Evolutionary conservation across 1,140 invertebrate genomes (phyloP).

Genomic region (Musca vetustissima): DNA sequence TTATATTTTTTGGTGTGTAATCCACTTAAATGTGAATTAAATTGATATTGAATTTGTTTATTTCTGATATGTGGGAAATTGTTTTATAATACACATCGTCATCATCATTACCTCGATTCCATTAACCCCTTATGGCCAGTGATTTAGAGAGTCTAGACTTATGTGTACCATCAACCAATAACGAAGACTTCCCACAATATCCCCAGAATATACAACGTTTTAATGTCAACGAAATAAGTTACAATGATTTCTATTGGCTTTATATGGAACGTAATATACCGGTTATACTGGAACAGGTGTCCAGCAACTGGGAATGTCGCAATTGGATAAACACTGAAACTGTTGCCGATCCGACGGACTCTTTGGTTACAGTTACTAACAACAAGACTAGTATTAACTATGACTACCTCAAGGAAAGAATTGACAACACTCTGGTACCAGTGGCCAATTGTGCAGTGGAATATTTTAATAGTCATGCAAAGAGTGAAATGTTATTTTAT

Average conservation of each 20-base stretch:
- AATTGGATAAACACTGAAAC: constrained; percentile 59
- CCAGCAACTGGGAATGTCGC: constrained; percentile 63
- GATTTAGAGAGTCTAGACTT: constrained; percentile 3
- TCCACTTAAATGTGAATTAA: not conserved
- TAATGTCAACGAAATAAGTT: constrained; percentile 23
- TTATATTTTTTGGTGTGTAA: not conserved
- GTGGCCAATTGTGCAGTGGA: constrained; percentile 76
- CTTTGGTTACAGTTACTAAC: too few species aligned
- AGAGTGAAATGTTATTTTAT: constrained; percentile 65
- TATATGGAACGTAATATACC: constrained; percentile 66
- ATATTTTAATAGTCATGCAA: constrained; percentile 74
- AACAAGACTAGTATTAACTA: constrained; percentile 60
- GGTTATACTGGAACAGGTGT: constrained; percentile 67
- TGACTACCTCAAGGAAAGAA: constrained; percentile 62
- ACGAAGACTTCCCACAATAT: too few species aligned
- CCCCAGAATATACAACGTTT: not conserved
- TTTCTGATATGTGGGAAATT: too few species aligned
- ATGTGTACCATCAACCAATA: not conserved
- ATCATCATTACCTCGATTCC: too few species aligned
- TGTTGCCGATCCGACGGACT: not conserved
- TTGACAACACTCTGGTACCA: constrained; percentile 65
- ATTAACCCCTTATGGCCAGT: constrained; percentile 3
- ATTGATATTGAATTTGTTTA: too few species aligned
- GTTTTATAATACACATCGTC: too few species aligned
- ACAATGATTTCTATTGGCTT: constrained; percentile 62